Base-by-base conservation (phyloP, 2,797 vertebrate species). In the Champsocephalus esox region DNA sequence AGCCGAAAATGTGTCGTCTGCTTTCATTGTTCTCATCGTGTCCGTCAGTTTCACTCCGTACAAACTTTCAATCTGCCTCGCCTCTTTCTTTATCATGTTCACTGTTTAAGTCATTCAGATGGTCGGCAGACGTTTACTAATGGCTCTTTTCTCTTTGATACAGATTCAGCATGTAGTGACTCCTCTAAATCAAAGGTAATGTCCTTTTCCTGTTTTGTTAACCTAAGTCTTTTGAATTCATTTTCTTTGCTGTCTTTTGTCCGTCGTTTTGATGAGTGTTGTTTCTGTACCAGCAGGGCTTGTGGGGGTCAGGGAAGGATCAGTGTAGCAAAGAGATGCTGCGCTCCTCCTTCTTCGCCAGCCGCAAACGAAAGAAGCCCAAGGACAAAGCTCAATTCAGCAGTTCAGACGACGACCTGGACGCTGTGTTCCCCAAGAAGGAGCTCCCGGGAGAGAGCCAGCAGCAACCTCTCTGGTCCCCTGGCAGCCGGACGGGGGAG, bases 151-250 rank as follows among this genome's bases (percentile, higher is more conserved):
- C 51, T 91, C 73, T 85, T 79, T 67, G 73, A 92, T 89, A 92
- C 95, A 99, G 98, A 99, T 96, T 99, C 97, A 88, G 94, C 98
- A 94, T 97, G 96, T 96, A 98, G 97, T 97, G 98, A 99, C 95
- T 98, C 97, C 89, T 95, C 96, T 92, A 99, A 97, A 96, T 97
- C 96, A 94, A 99, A 99, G 98, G 98, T 99, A 95, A 95, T 1
- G n/a, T 62, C 13, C 50, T 61, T 12, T 43, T 65, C 6, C 24
- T 24, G 19, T 43, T 61, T 83, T 0, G 9, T 73, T 19, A 14
- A 63, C 8, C 11, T 10, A 46, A 52, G 67, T 57, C 28, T 5
- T 41, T 2, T 12, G 8, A 24, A 38, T 46, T 10, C 1, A 52
- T 17, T 50, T 4, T 51, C 14, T 51, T 7, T 52, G 12, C 14